Evolutionary conservation across 2,113 vertebrate genomes (phyloP), one percentile per base, ranked within the genome.

Genomic region (Engraulis encrasicolus): DNA sequence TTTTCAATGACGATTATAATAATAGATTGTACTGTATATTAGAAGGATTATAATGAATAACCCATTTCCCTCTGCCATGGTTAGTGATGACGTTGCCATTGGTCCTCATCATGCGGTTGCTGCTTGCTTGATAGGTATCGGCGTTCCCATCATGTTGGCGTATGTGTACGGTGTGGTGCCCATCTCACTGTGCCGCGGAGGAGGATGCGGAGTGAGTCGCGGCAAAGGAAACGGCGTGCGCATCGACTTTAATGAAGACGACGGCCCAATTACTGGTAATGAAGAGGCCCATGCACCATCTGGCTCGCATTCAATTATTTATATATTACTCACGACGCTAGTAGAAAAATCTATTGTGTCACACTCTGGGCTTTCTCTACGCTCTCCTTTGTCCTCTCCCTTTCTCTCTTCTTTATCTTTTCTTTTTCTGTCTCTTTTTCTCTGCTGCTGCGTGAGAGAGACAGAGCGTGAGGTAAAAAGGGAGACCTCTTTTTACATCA

Each of bases 111-210:
- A 49, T 50, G 79, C 71, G 6, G 23, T 27, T 18, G 37, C 45
- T 40, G 19, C n/a, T 48, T 4, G 27, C 19, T 3, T 86, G 50
- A 0, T 91, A 99, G 98, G 98, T 37, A 98, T 99, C n/a, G 98
- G 98, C 0, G 98, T 99, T 15, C 98, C 98, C 88, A 99, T 99
- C 94, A 99, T 99, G 98, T 85, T 99, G 94, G 98, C 98, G 0
- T 99, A 99, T 0, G 98, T 99, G 78, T 99, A 99, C 14, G 98
- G 98, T 0, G 98, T 99, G 0, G 98, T 99, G 82, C 98, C 98
- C 37, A 97, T 99, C 89, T 99, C 98, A 1, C 96, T 99, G 90
- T 99, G 98, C 90, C 95, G 98, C 2, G 98, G 98, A 0, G 98
- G 98, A 0, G 98, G 98, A 87, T 99, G 98, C 23, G 98, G 98